Base-by-base conservation (phyloP, 2,797 vertebrate genomes). In the Gallinago stenura region DNA sequence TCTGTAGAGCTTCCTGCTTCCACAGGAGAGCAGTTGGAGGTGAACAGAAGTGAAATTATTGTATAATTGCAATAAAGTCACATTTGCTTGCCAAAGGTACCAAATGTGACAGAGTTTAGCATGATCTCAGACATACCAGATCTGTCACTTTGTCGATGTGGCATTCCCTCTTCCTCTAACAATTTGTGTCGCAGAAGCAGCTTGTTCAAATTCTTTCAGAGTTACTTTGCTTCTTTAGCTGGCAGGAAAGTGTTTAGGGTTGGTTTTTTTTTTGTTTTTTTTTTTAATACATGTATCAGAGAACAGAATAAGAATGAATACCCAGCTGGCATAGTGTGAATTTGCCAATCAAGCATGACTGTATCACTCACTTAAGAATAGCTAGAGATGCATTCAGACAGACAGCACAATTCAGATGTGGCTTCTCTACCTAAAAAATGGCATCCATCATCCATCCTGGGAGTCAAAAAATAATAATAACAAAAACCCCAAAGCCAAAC, bases 261-360 rank as follows among this genome's bases (percentile, higher is more conserved):
- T 15, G 14, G 15, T 41, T 41, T 6, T 41, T 41, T 13, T 41
- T 14, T 41, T 16, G 37, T 1, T 61, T 45, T 22, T 61, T 83
- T 16, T 92, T 94, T 85, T 9, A 65, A 92, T 90, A 89, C 43
- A 78, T 85, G 15, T 92, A 93, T 65, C 73, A 94, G 77, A 81
- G 73, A 92, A 91, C 33, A 88, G 94, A 88, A 80, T 80, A 96
- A 89, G 93, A 95, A 91, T 88, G 89, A 94, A 95, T 79, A 89
- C 19, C 83, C 93, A 96, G 91, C 95, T 93, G 93, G 77, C 58
- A 43, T n/a, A 81, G 85, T 91, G 89, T 84, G 95, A 96, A 96
- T 96, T 91, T 95, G 66, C 83, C 93, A 90, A 93, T 82, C 93
- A 93, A 76, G 58, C 51, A 79, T 70, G 90, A 95, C 87, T 93